Percentiles rank a stretch among this genome's conserved stretches.
phyloP scores from a whole-genome alignment of 1,140 invertebrate species.

The Saxidomus purpurata region DNA sequence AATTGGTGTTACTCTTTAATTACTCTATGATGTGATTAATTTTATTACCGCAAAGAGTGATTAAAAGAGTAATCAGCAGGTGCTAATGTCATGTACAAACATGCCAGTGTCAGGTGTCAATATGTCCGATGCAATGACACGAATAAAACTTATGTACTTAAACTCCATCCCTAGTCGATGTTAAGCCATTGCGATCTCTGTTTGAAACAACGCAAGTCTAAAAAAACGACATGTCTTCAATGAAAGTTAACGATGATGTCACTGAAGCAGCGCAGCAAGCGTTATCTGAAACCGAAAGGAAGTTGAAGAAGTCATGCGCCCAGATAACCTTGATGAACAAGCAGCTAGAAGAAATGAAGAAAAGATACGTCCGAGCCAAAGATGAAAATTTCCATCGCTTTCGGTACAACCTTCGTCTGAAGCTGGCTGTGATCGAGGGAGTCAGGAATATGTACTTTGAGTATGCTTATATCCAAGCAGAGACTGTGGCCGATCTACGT shows the following conservation, averaged over 20 bases:
- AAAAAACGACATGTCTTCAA: not conserved
- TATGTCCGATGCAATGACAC: not conserved
- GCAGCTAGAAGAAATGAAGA: slow-evolving; percentile 54
- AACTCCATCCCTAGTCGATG: not conserved
- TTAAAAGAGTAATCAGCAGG: not conserved
- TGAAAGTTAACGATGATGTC: not conserved
- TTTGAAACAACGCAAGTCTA: not conserved
- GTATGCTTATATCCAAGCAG: slow-evolving; percentile 70
- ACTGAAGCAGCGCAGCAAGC: not conserved
- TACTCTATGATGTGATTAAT: not conserved
- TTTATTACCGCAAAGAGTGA: not conserved
- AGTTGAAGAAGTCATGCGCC: slow-evolving; percentile 69
- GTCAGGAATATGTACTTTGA: slow-evolving; percentile 73
- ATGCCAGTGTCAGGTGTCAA: not conserved
- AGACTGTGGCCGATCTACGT: slow-evolving; percentile 61
- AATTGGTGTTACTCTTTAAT: not conserved
- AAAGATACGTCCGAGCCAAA: slow-evolving; percentile 66
- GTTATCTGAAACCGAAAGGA: slow-evolving; percentile 47
- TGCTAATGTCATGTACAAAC: slow-evolving; percentile 1
- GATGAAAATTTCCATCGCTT: slow-evolving; percentile 57
- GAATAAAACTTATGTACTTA: not conserved
- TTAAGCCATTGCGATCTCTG: no score
- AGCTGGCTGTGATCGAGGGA: slow-evolving; percentile 71
- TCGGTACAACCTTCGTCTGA: slow-evolving; percentile 69
- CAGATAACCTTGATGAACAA: slow-evolving; percentile 68